Conservation (phyloP, 2,888 invertebrate genomes). For the Amphipoea lucens region DNA sequence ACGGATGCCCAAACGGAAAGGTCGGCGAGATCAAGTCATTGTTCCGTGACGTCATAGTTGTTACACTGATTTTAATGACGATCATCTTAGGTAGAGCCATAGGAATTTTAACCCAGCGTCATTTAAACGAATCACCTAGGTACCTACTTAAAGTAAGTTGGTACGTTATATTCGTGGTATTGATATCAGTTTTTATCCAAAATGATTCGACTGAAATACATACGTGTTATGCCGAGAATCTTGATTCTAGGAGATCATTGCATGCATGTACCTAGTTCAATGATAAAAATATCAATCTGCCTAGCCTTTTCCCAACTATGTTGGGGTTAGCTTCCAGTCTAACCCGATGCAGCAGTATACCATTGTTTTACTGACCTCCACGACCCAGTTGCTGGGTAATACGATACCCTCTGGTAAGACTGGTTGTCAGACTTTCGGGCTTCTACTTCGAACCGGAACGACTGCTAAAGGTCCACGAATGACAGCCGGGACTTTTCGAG, state of each 20-base stretch:
- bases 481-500: too few species aligned
- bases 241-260: background rate
- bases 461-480: background rate
- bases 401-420: too few species aligned
- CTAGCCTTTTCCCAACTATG: too few species aligned
- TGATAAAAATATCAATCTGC: too few species aligned
- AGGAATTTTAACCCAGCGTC: conserved; percentile 14
- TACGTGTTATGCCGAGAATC: background rate
- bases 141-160: background rate
- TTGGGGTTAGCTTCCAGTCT: too few species aligned
- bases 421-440: background rate
- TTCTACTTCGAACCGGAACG: background rate
- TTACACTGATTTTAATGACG: conserved; percentile 38
- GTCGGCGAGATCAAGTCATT: conserved; percentile 44
- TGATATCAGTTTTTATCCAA: background rate
- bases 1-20: conserved; percentile 63
- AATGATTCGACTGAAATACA: conserved; percentile 1
- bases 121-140: background rate
- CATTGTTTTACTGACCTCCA: too few species aligned
- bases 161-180: background rate
- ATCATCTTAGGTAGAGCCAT: background rate
- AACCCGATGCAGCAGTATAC: too few species aligned
- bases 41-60: conserved; percentile 39
- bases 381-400: too few species aligned
- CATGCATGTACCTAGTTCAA: too few species aligned